These are phyloP conservation scores for Lanistes nyassanus DNA, from an alignment of 1,140 invertebrate genomes.

Conservation along the genomic window DNA sequence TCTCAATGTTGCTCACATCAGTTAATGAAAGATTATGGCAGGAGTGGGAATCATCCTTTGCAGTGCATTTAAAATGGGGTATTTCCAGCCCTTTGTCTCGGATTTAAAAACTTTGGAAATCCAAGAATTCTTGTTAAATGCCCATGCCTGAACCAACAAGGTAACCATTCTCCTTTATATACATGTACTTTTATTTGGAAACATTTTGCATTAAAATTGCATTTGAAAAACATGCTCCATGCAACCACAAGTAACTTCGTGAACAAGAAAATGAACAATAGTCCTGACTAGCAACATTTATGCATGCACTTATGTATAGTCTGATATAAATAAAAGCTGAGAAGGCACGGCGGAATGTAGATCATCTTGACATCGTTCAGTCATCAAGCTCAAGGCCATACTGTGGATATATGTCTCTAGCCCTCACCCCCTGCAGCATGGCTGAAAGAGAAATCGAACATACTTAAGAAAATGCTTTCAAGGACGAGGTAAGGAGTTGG, in stretches of 20 bases:
- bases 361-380: conserved; percentile 14
- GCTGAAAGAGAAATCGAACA: conserved; percentile 29
- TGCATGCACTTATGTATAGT: not conserved
- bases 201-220: not conserved
- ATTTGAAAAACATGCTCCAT: not conserved
- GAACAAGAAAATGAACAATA: not conserved
- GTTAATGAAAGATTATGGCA: too few species aligned
- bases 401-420: conserved; percentile 38
- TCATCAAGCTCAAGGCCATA: conserved; percentile 39
- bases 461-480: too few species aligned
- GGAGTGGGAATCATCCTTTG: too few species aligned
- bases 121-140: too few species aligned
- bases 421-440: conserved; percentile 28
- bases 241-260: not conserved
- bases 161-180: too few species aligned
- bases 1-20: too few species aligned
- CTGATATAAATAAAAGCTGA: not conserved
- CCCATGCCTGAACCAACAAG: too few species aligned
- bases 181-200: too few species aligned
- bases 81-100: too few species aligned
- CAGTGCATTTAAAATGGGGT: too few species aligned
- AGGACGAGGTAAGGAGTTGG: too few species aligned
- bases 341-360: not conserved
- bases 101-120: too few species aligned
- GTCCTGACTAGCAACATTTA: not conserved